A percentile compares a stretch with the other conserved stretches of the same genome.
phyloP scores from a whole-genome alignment of 2,797 vertebrate species.

The Acanthurus leucopareius region DNA sequence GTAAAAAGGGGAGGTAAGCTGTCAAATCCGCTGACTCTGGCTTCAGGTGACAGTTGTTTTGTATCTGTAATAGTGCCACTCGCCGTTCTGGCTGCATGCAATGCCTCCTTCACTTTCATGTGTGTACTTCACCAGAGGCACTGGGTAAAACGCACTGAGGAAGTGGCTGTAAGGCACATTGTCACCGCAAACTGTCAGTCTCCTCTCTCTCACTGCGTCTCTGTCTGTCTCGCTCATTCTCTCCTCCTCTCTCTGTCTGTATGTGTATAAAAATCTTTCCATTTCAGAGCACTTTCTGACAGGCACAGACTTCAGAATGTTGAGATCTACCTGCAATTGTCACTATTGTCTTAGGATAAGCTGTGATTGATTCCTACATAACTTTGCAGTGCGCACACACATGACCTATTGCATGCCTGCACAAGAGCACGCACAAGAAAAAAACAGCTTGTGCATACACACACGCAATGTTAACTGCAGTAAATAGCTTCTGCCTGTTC shows the following conservation, averaged over 20 bases:
- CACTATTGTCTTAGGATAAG: slow-evolving; percentile 69
- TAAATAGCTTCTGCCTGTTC: slow-evolving; percentile 21
- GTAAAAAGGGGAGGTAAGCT: slow-evolving; percentile 43
- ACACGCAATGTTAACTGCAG: slow-evolving; percentile 1
- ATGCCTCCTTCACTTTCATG: slow-evolving; percentile 73
- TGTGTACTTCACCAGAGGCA: slow-evolving; percentile 76
- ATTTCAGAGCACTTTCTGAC: slow-evolving; percentile 68
- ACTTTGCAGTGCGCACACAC: slow-evolving; percentile 12
- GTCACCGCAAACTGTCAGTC: slow-evolving; percentile 75
- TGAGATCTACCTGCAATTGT: slow-evolving; percentile 58
- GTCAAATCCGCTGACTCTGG: slow-evolving; percentile 58
- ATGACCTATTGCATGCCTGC: neutral
- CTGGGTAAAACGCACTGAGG: slow-evolving; percentile 60
- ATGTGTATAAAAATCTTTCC: slow-evolving; percentile 34
- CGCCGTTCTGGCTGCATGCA: slow-evolving; percentile 51
- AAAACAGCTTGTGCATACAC: neutral
- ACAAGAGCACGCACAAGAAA: slow-evolving; percentile 7
- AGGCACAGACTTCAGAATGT: slow-evolving; percentile 61
- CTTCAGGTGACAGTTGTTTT: slow-evolving; percentile 79
- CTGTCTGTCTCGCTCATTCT: slow-evolving; percentile 40
- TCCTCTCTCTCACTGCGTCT: slow-evolving; percentile 57
- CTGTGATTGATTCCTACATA: slow-evolving; percentile 67
- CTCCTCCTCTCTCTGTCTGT: slow-evolving; percentile 34
- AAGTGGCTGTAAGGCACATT: slow-evolving; percentile 72
- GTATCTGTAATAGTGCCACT: slow-evolving; percentile 67